Conservation (phyloP, 2,888 invertebrate species). For the Caenorhabditis sp. region DNA sequence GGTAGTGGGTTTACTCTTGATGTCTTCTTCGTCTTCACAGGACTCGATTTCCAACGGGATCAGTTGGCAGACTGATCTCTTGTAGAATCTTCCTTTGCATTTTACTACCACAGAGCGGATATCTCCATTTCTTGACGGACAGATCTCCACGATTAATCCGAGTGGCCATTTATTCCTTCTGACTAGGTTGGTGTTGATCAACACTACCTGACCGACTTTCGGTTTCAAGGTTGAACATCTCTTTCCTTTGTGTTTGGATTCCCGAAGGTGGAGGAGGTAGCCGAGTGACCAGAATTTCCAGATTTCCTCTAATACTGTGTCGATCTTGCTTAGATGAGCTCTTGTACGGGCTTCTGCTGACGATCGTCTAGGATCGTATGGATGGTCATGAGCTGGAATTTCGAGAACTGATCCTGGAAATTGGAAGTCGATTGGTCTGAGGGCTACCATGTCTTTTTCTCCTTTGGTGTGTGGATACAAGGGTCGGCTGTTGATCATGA, state of each 20-base stretch:
- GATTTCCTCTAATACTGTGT: neutral
- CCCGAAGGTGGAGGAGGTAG: neutral
- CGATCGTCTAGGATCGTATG: neutral
- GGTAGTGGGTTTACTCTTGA: neutral
- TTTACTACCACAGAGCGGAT: neutral
- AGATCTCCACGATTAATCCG: neutral
- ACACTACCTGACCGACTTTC: slow-evolving; percentile 10
- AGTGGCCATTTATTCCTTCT: neutral
- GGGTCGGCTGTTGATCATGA: slow-evolving; percentile 14
- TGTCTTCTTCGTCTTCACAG: neutral
- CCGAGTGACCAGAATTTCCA: neutral
- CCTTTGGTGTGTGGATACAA: neutral
- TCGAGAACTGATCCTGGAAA: neutral
- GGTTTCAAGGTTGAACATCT: neutral
- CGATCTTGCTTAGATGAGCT: no score
- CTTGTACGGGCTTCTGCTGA: no score
- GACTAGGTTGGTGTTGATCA: neutral
- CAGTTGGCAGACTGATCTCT: slow-evolving; percentile 7
- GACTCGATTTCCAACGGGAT: slow-evolving; percentile 8
- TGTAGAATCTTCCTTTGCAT: no score
- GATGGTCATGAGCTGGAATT: neutral
- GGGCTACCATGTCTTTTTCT: neutral
- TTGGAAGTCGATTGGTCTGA: slow-evolving; percentile 20
- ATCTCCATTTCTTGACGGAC: neutral
- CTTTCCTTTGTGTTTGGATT: neutral